Evolutionary conservation across 2,888 invertebrate species (phyloP).

Genomic region (Brenthis ino): DNA sequence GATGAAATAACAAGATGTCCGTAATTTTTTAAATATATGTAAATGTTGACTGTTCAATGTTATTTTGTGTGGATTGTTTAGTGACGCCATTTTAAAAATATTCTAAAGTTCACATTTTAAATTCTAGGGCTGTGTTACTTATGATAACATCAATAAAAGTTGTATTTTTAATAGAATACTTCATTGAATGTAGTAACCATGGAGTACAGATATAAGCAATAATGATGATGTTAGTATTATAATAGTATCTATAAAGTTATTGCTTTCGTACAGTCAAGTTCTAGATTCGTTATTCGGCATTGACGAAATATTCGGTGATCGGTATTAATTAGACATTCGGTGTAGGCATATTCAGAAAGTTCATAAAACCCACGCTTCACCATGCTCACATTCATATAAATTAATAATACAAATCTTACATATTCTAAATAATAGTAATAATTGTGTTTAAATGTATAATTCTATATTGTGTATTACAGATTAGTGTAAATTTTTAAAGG

Average conservation of each 20-base stretch:
- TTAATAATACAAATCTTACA: neutral
- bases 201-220: neutral
- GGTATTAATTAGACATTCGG: too few species aligned
- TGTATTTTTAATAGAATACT: slow-evolving; percentile 15
- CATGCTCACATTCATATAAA: neutral
- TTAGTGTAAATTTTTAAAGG: slow-evolving; percentile 1
- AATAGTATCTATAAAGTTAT: too few species aligned
- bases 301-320: too few species aligned
- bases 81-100: slow-evolving; percentile 6
- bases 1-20: neutral
- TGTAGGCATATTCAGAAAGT: slow-evolving; percentile 1
- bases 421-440: slow-evolving; percentile 9
- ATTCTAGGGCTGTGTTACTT: slow-evolving; percentile 19
- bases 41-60: slow-evolving; percentile 5
- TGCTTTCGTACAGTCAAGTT: too few species aligned
- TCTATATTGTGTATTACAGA: slow-evolving; percentile 4
- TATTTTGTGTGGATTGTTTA: slow-evolving; percentile 5
- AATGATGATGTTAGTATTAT: neutral
- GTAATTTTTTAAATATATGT: slow-evolving; percentile 11
- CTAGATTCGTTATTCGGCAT: too few species aligned
- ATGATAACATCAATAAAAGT: slow-evolving; percentile 5
- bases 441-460: slow-evolving; percentile 7
- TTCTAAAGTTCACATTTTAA: slow-evolving; percentile 12
- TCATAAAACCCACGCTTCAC: neutral
- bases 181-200: slow-evolving; percentile 14